phyloP scores from a whole-genome alignment of 1,140 invertebrate genomes.

The Galleria mellonella region DNA sequence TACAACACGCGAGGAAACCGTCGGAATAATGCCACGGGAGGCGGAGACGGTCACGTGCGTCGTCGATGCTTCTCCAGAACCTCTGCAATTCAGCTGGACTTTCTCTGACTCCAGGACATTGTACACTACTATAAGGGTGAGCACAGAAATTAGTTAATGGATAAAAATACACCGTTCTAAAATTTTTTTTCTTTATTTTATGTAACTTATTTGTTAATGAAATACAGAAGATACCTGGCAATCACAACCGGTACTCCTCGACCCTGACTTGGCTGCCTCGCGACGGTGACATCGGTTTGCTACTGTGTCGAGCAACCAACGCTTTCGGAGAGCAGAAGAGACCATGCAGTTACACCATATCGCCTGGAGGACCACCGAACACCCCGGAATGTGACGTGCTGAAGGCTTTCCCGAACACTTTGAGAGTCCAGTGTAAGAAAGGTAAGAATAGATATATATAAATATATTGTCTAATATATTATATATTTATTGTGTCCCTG shows the following conservation, averaged over 20 bases:
- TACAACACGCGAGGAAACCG: slow-evolving; percentile 25
- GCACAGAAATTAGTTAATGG: too few species aligned
- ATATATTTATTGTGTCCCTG: too few species aligned
- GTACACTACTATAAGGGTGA: slow-evolving; percentile 42
- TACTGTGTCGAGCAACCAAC: slow-evolving; percentile 49
- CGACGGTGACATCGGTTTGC: slow-evolving; percentile 33
- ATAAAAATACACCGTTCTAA: too few species aligned
- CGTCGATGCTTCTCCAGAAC: slow-evolving; percentile 44
- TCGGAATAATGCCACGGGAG: slow-evolving; percentile 31
- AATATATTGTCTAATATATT: too few species aligned
- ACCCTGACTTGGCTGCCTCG: slow-evolving; percentile 48
- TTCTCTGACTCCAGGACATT: slow-evolving; percentile 49
- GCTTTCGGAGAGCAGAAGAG: slow-evolving; percentile 50
- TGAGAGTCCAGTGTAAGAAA: slow-evolving; percentile 49
- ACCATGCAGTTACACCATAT: slow-evolving; percentile 38
- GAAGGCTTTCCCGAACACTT: slow-evolving; percentile 24
- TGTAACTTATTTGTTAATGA: too few species aligned
- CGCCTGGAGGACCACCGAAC: slow-evolving; percentile 30
- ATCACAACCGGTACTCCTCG: slow-evolving; percentile 43
- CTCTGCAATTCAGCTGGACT: slow-evolving; percentile 54
- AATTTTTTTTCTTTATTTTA: too few species aligned
- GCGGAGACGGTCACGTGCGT: slow-evolving; percentile 43
- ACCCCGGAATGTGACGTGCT: slow-evolving; percentile 38
- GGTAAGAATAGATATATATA: slow-evolving; percentile 24
- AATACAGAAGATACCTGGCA: slow-evolving; percentile 33